A percentile compares a stretch with the other conserved stretches of the same genome.
phyloP scores from a whole-genome alignment of 2,797 vertebrate genomes.

The Helarctos malayanus region DNA sequence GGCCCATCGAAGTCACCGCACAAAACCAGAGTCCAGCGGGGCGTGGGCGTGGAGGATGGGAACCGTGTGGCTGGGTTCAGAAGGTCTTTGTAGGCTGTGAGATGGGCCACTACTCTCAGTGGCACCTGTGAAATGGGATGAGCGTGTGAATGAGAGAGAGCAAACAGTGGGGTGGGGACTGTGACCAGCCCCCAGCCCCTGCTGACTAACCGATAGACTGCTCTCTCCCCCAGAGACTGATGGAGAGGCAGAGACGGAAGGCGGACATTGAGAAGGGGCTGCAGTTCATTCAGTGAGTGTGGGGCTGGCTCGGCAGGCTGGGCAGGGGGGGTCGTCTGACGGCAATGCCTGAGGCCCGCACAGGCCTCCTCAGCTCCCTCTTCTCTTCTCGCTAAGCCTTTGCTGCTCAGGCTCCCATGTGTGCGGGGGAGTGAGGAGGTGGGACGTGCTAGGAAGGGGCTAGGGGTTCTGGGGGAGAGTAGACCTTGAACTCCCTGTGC shows the following conservation, averaged over 20 bases:
- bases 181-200: accelerated
- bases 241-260: constrained; percentile 96
- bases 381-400: neutral
- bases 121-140: too few relatives aligned
- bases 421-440: neutral
- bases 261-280: constrained; percentile 98
- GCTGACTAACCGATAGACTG: neutral
- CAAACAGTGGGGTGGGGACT: accelerated
- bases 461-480: neutral
- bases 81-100: neutral
- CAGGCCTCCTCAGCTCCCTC: neutral
- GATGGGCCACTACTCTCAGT: accelerated
- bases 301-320: neutral
- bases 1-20: neutral
- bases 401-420: neutral
- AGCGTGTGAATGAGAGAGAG: neutral
- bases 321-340: accelerated
- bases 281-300: constrained; percentile 98
- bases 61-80: neutral
- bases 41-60: neutral
- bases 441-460: neutral
- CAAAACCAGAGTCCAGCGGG: neutral
- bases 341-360: accelerated
- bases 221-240: constrained; percentile 89
- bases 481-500: neutral